Evolutionary conservation across 2,888 invertebrate genomes (phyloP).

Genomic region (Aphodius granarius): DNA sequence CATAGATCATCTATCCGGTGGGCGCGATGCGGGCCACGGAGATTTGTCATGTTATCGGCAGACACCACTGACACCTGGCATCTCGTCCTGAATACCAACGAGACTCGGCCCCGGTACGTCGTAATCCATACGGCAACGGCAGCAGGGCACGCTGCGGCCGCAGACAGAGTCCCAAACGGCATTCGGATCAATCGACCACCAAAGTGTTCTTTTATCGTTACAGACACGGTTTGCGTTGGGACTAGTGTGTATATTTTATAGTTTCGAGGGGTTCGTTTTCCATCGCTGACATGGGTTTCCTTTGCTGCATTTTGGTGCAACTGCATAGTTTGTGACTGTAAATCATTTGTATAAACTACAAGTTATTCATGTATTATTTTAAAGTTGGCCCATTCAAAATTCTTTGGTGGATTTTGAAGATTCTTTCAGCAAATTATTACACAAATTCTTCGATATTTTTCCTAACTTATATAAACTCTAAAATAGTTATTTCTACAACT

Average conservation of each 20-base stretch:
- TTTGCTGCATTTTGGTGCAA: no score
- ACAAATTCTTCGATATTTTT: no score
- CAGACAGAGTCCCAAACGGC: not conserved
- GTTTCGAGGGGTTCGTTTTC: no score
- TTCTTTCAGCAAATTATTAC: no score
- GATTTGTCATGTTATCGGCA: slow-evolving; percentile 40
- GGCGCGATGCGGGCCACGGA: slow-evolving; percentile 37
- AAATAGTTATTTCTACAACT: no score
- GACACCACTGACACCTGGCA: slow-evolving; percentile 36
- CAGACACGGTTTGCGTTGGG: not conserved
- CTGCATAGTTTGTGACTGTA: no score
- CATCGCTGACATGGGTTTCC: no score
- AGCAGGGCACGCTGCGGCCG: not conserved
- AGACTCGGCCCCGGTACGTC: slow-evolving; percentile 2
- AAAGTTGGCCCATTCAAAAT: no score
- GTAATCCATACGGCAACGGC: not conserved
- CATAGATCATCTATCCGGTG: slow-evolving; percentile 3
- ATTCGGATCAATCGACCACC: not conserved
- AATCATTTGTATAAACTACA: no score
- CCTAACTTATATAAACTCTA: no score
- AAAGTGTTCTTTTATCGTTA: not conserved
- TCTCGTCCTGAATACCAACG: slow-evolving; percentile 34
- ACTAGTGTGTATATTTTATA: not conserved
- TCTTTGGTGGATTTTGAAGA: no score
- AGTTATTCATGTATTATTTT: no score